Evolutionary conservation across 2,888 invertebrate genomes (phyloP).

Genomic region (Polietes domitor): DNA sequence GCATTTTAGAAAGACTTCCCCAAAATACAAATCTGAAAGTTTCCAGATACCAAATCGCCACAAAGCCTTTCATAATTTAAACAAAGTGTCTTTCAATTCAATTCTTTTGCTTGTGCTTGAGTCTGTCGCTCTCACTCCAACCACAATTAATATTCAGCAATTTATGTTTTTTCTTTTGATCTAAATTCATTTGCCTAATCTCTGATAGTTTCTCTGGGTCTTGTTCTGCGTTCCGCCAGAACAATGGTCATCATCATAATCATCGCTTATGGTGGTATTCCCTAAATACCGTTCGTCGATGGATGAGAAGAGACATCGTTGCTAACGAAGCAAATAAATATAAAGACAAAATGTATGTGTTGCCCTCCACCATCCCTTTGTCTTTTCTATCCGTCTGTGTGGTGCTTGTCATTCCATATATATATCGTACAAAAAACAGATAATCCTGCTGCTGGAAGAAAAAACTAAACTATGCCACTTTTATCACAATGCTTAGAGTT

Average conservation of each 20-base stretch:
- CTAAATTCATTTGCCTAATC: slow-evolving; percentile 7
- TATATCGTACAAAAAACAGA: not conserved
- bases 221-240: not conserved
- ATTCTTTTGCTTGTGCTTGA: too few species aligned
- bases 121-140: too few species aligned
- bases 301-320: not conserved
- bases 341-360: not conserved
- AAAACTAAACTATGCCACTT: slow-evolving; percentile 25
- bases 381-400: not conserved
- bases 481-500: slow-evolving; percentile 23
- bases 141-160: slow-evolving; percentile 16
- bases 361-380: not conserved
- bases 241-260: slow-evolving; percentile 13
- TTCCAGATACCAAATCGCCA: too few species aligned
- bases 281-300: not conserved
- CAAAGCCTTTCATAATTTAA: too few species aligned
- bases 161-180: not conserved
- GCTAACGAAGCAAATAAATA: slow-evolving; percentile 28
- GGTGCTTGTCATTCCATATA: too few species aligned
- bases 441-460: slow-evolving; percentile 32
- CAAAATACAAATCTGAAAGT: too few species aligned
- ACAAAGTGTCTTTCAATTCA: too few species aligned
- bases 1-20: too few species aligned
- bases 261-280: slow-evolving; percentile 15
- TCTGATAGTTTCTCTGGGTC: not conserved